These are phyloP conservation scores for Drosophila repleta DNA, from an alignment of 1,140 invertebrate species.

Conservation along the genomic window DNA sequence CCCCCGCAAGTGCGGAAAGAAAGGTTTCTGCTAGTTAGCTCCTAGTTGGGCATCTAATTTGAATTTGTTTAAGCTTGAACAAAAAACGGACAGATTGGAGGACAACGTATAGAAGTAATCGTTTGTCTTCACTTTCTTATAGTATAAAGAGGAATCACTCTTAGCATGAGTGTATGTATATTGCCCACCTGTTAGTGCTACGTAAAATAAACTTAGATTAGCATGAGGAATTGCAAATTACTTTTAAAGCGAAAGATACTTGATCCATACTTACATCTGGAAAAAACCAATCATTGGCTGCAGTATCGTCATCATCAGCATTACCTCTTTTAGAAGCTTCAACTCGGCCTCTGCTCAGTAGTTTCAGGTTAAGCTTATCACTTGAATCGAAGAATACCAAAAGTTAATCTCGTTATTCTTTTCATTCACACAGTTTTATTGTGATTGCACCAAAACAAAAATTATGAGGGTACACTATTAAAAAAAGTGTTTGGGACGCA, in stretches of 20 bases:
- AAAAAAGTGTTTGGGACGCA: conserved; percentile 8
- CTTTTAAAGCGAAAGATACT: background rate
- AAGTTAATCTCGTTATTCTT: background rate
- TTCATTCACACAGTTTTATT: conserved; percentile 11
- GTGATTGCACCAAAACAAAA: conserved; percentile 32
- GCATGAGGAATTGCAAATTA: no score
- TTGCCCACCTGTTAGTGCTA: conserved; percentile 26
- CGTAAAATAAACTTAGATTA: background rate
- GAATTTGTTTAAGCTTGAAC: no score
- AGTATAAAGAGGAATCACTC: no score
- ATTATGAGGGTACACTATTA: conserved; percentile 5
- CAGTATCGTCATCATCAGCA: no score
- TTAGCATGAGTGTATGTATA: background rate
- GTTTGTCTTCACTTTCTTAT: no score
- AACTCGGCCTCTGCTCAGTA: no score
- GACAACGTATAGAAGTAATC: no score
- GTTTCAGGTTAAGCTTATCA: background rate
- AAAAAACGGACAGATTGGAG: no score
- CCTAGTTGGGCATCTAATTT: no score
- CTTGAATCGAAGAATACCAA: no score
- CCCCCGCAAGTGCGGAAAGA: no score
- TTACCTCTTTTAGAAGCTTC: background rate
- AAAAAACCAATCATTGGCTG: no score
- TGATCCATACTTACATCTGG: conserved; percentile 10
- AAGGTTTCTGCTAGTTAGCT: background rate